Conservation (phyloP, 1,140 invertebrate genomes). For the Brachionus koreanus region DNA sequence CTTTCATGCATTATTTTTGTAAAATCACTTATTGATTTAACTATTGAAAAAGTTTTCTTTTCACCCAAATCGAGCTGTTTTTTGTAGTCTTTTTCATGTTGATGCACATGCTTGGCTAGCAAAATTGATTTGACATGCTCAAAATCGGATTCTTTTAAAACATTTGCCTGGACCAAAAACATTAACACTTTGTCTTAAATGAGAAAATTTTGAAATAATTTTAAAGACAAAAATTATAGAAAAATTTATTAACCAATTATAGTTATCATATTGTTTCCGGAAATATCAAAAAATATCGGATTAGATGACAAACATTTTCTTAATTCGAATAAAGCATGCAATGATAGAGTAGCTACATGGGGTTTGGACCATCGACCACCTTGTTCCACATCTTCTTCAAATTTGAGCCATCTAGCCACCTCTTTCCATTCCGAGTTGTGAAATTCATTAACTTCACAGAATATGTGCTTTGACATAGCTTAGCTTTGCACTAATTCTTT, state of each 20-base stretch:
- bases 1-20: background rate
- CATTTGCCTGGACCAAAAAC: background rate
- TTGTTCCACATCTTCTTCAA: conserved; percentile 59
- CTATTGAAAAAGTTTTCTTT: conserved; percentile 56
- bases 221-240: background rate
- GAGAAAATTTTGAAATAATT: background rate
- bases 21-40: background rate
- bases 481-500: background rate
- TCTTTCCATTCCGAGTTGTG: conserved; percentile 36
- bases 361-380: conserved; percentile 60
- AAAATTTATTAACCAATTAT: conserved; percentile 70
- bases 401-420: conserved; percentile 58
- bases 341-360: conserved; percentile 57
- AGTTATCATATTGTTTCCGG: conserved; percentile 66
- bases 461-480: conserved; percentile 19
- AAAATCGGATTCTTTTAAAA: conserved; percentile 68
- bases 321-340: conserved; percentile 57
- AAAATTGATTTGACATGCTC: conserved; percentile 81
- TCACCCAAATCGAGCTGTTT: conserved; percentile 57
- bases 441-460: conserved; percentile 38
- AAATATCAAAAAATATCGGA: conserved; percentile 54
- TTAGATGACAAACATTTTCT: conserved; percentile 53
- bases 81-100: conserved; percentile 61
- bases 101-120: conserved; percentile 84
- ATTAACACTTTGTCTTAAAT: background rate